Conservation (phyloP, 2,113 vertebrate genomes). For the Mustelus asterias region DNA sequence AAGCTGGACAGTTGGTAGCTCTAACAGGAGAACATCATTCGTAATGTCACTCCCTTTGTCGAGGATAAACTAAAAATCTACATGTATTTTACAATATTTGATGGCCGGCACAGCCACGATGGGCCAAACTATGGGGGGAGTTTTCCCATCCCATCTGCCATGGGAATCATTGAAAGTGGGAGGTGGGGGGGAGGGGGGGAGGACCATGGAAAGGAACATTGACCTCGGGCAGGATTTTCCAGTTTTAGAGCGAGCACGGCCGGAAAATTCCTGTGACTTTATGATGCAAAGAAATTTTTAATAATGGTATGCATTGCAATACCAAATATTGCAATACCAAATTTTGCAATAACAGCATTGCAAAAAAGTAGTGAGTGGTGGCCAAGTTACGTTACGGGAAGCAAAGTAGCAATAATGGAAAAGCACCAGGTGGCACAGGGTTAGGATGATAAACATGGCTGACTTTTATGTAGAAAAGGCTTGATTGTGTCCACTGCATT, state of each 20-base stretch:
- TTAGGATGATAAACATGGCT: neutral
- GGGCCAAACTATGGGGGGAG: no score
- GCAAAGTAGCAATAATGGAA: constrained; percentile 5
- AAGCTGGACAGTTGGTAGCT: neutral
- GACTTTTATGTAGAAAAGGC: neutral
- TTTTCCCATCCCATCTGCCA: no score
- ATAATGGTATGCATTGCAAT: neutral
- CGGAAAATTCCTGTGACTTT: no score
- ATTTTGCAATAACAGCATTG: neutral
- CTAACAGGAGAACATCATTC: neutral
- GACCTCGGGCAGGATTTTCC: no score
- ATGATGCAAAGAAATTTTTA: neutral
- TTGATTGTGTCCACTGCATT: neutral
- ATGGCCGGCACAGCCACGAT: no score
- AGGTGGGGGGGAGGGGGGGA: no score
- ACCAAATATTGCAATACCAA: neutral
- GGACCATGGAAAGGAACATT: no score
- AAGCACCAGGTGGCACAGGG: neutral
- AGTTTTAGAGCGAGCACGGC: no score
- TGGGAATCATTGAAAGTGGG: no score
- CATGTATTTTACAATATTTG: neutral
- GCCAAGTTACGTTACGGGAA: neutral
- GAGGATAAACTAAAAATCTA: neutral
- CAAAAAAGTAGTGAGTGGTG: neutral
- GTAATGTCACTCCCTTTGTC: neutral